A percentile compares a stretch with the other conserved stretches of the same genome.
phyloP scores from a whole-genome alignment of 2,797 vertebrate genomes.

The Adelosebastes latens region DNA sequence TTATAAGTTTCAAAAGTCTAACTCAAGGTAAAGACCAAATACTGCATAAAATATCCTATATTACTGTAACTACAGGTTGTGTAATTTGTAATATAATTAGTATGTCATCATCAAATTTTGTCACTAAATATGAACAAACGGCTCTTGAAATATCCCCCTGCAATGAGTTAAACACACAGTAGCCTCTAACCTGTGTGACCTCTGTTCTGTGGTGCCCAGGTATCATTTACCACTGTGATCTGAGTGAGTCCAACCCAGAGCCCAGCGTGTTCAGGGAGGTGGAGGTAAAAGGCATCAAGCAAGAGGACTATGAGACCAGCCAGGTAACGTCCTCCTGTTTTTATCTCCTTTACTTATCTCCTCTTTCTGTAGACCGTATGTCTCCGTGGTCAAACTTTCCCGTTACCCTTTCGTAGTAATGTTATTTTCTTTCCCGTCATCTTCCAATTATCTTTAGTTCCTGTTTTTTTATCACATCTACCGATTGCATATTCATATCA shows the following conservation, averaged over 20 bases:
- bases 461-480: background rate
- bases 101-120: background rate
- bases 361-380: background rate
- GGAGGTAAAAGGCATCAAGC: constrained; percentile 79
- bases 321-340: constrained; percentile 65
- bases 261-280: constrained; percentile 82
- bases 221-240: constrained; percentile 84
- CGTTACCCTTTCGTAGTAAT: background rate
- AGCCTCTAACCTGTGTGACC: background rate
- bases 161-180: background rate
- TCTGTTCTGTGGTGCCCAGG: constrained; percentile 54
- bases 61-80: background rate
- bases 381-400: background rate
- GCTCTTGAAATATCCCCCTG: background rate
- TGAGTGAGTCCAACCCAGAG: constrained; percentile 68
- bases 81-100: background rate
- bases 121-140: background rate
- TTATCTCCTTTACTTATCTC: background rate
- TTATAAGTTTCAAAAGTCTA: background rate
- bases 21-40: background rate
- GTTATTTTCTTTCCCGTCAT: background rate
- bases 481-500: background rate
- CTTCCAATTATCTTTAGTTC: background rate
- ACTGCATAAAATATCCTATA: background rate
- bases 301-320: constrained; percentile 78